phyloP scores from a whole-genome alignment of 1,140 invertebrate genomes.

The Pectinophora gossypiella region DNA sequence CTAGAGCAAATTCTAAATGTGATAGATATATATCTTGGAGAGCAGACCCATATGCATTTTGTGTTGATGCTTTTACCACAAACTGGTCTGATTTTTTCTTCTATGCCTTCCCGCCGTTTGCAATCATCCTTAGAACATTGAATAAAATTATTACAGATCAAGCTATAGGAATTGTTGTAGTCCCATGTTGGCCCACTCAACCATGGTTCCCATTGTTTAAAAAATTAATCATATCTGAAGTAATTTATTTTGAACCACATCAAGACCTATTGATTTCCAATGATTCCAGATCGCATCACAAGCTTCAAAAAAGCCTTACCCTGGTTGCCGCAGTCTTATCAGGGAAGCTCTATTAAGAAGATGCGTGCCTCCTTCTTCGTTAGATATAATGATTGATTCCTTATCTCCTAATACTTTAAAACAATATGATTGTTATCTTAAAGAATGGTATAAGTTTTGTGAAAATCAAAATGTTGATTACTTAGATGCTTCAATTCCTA shows the following conservation, averaged over 20 bases:
- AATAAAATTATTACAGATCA: not conserved
- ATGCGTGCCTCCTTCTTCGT: not conserved
- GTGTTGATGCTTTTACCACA: not conserved
- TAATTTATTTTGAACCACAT: not conserved
- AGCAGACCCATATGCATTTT: not conserved
- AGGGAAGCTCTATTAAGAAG: not conserved
- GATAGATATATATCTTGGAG: not conserved
- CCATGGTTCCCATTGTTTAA: not conserved
- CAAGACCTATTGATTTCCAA: not conserved
- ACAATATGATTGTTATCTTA: no score
- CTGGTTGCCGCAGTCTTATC: not conserved
- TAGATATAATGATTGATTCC: not conserved
- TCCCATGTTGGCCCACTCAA: not conserved
- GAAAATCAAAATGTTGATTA: no score
- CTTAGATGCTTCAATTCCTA: no score
- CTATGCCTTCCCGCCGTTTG: not conserved
- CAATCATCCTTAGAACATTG: not conserved
- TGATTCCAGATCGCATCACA: not conserved
- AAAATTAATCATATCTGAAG: not conserved
- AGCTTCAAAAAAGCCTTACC: no score
- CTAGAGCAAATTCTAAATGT: not conserved
- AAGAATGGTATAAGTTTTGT: no score
- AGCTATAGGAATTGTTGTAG: not conserved
- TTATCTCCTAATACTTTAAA: not conserved
- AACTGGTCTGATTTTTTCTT: not conserved